Evolutionary conservation across 2,888 invertebrate species (phyloP), one percentile per base, ranked within the genome.

Genomic region (Thysanoteuthis rhombus): DNA sequence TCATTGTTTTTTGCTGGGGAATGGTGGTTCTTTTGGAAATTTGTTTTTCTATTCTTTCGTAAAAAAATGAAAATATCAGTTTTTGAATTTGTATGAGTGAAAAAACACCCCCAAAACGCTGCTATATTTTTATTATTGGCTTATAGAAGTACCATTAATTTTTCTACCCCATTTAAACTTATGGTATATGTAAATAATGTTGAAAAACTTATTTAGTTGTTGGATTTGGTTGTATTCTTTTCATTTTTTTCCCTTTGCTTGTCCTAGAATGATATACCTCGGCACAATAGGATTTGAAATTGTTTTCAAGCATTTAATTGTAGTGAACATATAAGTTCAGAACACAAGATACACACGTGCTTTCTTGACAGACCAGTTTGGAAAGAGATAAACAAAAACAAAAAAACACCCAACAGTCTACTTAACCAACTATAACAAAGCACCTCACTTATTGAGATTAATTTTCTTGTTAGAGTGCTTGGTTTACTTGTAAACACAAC

Each of bases 301-400:
- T 75, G 75, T 75, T 75, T 75, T n/a, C 75, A n/a, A 75, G 75
- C 75, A 75, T 75, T 75, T 75, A 75, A 75, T 75, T 75, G n/a
- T n/a, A 75, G 75, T 75, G n/a, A 36, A 22, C 52, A 52, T 52
- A 28, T 52, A 52, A 52, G 4, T n/a, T 75, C n/a, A 36, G 12
- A 16, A 75, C 75, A n/a, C 1, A 10, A 75, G 75, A n/a, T 16
- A n/a, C n/a, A n/a, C 12, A 36, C 16, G 12, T n/a, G n/a, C 16
- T 75, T 25, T n/a, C 75, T 75, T 75, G 75, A 75, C 75, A 75
- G n/a, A n/a, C 75, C 75, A 75, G 75, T 75, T 75, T 36, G n/a
- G 16, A n/a, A 75, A 75, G n/a, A 75, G 8, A 32, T 22, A 58
- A 58, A 58, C 28, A 75, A 75, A 8, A 75, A 75, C 2, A 75